These are phyloP conservation scores for Drosophila falleni DNA, from an alignment of 2,888 invertebrate genomes.

Conservation along the genomic window DNA sequence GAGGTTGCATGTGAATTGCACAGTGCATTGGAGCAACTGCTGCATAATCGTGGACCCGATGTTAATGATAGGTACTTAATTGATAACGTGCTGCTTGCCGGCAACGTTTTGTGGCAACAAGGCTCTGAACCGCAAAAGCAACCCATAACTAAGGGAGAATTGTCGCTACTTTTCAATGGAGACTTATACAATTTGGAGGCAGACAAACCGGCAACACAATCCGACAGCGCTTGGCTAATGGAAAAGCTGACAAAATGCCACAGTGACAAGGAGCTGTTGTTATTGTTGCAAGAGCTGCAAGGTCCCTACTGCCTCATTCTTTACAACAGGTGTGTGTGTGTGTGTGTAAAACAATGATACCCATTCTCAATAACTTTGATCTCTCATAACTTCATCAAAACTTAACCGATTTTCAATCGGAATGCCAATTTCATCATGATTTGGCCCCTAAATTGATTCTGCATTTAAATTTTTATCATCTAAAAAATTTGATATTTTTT, in stretches of 20 bases:
- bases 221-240: conserved; percentile 64
- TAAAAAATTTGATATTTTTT: no score
- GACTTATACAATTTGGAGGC: conserved; percentile 90
- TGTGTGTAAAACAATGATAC: no score
- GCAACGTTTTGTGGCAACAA: conserved; percentile 94
- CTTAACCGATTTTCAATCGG: no score
- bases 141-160: conserved; percentile 88
- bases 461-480: no score
- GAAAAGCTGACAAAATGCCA: conserved; percentile 68
- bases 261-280: conserved; percentile 71
- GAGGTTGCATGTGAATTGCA: conserved; percentile 26
- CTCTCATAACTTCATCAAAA: no score
- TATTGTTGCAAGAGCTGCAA: conserved; percentile 87
- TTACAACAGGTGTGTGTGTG: conserved; percentile 86
- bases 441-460: no score
- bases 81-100: conserved; percentile 78
- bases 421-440: no score
- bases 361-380: no score
- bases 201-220: conserved; percentile 76
- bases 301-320: conserved; percentile 95
- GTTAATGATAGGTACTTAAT: conserved; percentile 13
- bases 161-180: conserved; percentile 94
- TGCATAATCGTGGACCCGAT: conserved; percentile 67
- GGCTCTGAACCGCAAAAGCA: conserved; percentile 89
- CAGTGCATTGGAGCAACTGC: conserved; percentile 18